Evolutionary conservation across 2,113 vertebrate species (phyloP).

Genomic region (Panthera leo): DNA sequence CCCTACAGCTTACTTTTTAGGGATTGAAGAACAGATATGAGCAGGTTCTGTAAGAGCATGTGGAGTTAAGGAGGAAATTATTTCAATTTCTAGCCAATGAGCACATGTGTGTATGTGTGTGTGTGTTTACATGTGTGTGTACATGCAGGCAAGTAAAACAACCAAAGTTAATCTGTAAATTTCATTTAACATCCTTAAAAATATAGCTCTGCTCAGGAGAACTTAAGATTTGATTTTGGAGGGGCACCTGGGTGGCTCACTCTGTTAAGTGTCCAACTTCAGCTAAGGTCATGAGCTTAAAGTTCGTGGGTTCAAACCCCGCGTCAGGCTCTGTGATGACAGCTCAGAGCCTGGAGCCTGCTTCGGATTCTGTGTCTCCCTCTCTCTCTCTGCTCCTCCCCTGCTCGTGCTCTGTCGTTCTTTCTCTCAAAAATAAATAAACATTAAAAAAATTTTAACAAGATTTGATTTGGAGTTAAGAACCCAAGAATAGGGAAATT

Average conservation of each 20-base stretch:
- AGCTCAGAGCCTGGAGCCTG: too few relatives aligned
- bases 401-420: too few relatives aligned
- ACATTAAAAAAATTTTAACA: background rate
- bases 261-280: too few relatives aligned
- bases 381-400: too few relatives aligned
- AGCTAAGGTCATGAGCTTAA: too few relatives aligned
- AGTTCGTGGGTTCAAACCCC: too few relatives aligned
- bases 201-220: background rate
- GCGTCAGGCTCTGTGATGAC: too few relatives aligned
- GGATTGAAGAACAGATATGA: background rate
- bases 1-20: background rate
- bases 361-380: too few relatives aligned
- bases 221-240: conserved; percentile 15
- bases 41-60: background rate
- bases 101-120: background rate
- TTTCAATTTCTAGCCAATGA: background rate
- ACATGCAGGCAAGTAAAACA: background rate
- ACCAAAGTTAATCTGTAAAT: background rate
- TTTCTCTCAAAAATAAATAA: too few relatives aligned
- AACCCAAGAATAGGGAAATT: background rate
- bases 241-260: too few relatives aligned
- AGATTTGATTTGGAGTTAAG: background rate
- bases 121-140: too few relatives aligned
- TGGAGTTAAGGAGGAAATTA: background rate
- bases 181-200: conserved; percentile 23